Evolutionary conservation across 1,140 invertebrate genomes (phyloP).

Genomic region (Tetragnatha versicolor): DNA sequence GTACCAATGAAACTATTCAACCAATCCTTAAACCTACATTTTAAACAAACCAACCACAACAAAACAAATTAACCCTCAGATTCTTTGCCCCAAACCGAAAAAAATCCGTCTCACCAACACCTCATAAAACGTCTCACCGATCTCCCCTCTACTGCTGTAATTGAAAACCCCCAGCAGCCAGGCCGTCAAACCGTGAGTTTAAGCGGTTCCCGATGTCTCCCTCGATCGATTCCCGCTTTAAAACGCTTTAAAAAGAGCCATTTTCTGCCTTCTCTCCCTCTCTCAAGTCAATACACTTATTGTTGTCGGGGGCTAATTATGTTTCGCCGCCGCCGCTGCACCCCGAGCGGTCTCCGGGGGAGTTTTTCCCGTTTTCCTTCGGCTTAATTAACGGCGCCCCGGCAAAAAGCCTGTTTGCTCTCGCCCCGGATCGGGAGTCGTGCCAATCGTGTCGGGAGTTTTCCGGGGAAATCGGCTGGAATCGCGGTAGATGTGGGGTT

Average conservation of each 20-base stretch:
- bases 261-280: neutral
- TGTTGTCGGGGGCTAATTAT: slow-evolving; percentile 28
- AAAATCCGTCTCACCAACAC: too few species aligned
- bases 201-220: neutral
- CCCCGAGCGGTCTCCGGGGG: neutral
- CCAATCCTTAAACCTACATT: too few species aligned
- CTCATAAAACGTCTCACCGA: too few species aligned
- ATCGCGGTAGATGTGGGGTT: slow-evolving; percentile 3
- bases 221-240: neutral
- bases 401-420: neutral
- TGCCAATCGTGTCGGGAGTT: neutral
- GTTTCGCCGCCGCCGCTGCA: slow-evolving; percentile 5
- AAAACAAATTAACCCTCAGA: too few species aligned
- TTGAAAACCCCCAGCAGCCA: too few species aligned
- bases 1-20: too few species aligned
- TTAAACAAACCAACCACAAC: too few species aligned
- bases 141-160: too few species aligned
- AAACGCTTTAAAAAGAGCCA: slow-evolving; percentile 32
- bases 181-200: too few species aligned
- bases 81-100: too few species aligned
- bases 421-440: neutral
- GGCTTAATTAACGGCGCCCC: neutral
- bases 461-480: slow-evolving; percentile 11
- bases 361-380: neutral
- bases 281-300: slow-evolving; percentile 23